Percentiles rank a stretch among this genome's conserved stretches.
phyloP scores from a whole-genome alignment of 2,888 invertebrate genomes.

The Cataglyphis cursor region DNA sequence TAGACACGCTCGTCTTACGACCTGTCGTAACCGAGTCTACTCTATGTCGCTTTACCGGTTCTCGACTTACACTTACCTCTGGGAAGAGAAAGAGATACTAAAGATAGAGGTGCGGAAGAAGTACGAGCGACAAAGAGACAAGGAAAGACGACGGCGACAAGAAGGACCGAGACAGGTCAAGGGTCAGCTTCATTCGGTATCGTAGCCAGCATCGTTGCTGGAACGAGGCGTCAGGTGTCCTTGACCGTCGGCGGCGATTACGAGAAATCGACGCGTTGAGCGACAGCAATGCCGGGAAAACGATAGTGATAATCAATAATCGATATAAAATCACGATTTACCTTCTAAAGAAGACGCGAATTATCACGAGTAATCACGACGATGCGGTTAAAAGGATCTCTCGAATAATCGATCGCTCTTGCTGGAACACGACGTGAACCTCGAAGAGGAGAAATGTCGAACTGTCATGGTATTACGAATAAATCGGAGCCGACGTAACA shows the following conservation, averaged over 20 bases:
- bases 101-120: neutral
- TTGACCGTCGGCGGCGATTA: constrained; percentile 69
- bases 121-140: constrained; percentile 13
- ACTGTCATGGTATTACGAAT: constrained; percentile 6
- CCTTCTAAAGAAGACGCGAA: constrained; percentile 6
- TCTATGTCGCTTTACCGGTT: constrained; percentile 75
- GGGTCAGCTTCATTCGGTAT: constrained; percentile 62
- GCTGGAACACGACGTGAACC: neutral
- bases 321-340: constrained; percentile 65
- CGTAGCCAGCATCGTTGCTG: constrained; percentile 44
- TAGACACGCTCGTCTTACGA: constrained; percentile 81
- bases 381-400: constrained; percentile 10
- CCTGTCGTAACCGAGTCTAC: constrained; percentile 80
- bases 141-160: neutral
- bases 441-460: constrained; percentile 18
- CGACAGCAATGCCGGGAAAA: neutral
- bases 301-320: constrained; percentile 67
- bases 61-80: constrained; percentile 70
- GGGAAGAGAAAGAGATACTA: neutral
- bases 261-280: constrained; percentile 56
- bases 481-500: constrained; percentile 21
- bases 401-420: constrained; percentile 1
- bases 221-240: constrained; percentile 70
- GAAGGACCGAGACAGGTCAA: constrained; percentile 59
- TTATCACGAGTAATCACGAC: neutral